Evolutionary conservation across 2,113 vertebrate genomes (phyloP).

Genomic region (Pachyramphus minor): DNA sequence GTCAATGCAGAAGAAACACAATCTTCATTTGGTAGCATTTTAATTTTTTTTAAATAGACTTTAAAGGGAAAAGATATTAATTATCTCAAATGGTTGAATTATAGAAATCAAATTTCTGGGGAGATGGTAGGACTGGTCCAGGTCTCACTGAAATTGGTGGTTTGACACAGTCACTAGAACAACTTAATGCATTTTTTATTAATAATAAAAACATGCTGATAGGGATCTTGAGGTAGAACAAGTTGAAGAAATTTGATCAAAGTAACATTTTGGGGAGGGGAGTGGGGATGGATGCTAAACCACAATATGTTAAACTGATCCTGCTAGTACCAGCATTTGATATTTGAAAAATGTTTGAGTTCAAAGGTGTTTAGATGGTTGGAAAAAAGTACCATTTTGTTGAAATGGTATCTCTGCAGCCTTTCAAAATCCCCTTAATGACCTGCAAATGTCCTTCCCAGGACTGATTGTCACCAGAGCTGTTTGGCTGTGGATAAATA

Average conservation of each 20-base stretch:
- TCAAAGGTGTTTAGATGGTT: not conserved
- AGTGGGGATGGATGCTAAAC: not conserved
- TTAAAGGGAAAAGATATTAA: not conserved
- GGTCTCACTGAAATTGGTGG: no score
- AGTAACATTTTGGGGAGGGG: not conserved
- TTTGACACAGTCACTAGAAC: not conserved
- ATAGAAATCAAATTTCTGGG: no score
- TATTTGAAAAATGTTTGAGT: not conserved
- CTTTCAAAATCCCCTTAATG: not conserved
- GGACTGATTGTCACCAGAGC: not conserved
- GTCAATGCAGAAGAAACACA: fast-evolving
- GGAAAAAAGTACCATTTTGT: not conserved
- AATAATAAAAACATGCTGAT: not conserved
- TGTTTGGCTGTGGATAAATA: not conserved
- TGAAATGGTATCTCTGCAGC: not conserved
- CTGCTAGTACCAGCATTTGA: not conserved
- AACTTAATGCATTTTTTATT: not conserved
- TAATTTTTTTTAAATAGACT: not conserved
- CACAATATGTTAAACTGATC: not conserved
- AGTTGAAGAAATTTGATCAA: not conserved
- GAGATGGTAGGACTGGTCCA: no score
- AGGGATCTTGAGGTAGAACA: not conserved
- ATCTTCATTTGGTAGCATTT: not conserved
- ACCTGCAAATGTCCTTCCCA: not conserved
- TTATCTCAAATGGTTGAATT: no score